Base-by-base conservation (phyloP, 2,113 vertebrate genomes). In the Callopanchax toddi region DNA sequence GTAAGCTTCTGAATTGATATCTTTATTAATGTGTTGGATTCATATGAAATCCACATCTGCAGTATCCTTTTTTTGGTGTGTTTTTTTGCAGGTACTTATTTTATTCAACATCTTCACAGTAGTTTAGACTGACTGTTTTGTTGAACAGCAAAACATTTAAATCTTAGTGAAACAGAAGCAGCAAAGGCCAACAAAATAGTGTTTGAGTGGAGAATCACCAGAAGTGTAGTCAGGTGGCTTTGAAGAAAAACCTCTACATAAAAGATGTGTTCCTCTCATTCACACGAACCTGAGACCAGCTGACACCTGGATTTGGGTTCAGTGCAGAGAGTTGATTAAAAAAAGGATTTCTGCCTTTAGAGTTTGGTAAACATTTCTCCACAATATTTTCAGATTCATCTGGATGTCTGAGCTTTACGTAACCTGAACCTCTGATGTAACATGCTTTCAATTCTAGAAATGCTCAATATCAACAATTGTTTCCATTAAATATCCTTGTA, bases 121-220 rank as follows among this genome's bases (percentile, higher is more conserved):
- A 32, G 29, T 32, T 4, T 62, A 23, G 50, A 22, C 23, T 63
- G 43, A 17, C 20, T 71, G 50, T 53, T 17, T 50, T 53, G 53
- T 45, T 26, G 44, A 55, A 67, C 40, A 43, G 25, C 16, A 63
- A 48, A 26, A 3, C 7, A 4, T 43, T 18, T 46, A 26, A 60
- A 66, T 66, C 58, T 67, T 1, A 57, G 26, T 55, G 64, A 60
- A 71, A 63, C 34, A 18, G 45, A 64, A 11, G 13, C 22, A 46
- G 44, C 29, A 50, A 26, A 62, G 36, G 13, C 23, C 36, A 59
- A 60, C 29, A 55, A 71, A 74, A 56, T 52, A 67, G 25, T 44
- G 48, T 40, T 7, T 23, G 15, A 22, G 62, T 20, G 44, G 17
- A 21, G 52, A 42, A 62, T 53, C 54, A 59, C 22, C 56, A 25